Evolutionary conservation across 2,888 invertebrate species (phyloP).

Genomic region (Conus canariensis): DNA sequence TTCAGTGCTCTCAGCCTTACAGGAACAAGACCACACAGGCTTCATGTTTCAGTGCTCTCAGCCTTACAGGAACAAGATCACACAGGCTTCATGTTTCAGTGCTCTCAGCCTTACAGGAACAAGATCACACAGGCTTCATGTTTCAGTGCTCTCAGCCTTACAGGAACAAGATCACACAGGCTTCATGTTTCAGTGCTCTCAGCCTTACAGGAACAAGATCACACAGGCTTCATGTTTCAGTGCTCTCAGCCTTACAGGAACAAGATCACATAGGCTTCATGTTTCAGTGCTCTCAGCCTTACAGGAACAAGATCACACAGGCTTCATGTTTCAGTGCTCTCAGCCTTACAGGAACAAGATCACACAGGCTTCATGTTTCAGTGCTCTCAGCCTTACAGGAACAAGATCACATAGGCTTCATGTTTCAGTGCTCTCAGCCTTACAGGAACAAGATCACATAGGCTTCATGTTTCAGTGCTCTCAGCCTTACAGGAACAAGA

Average conservation of each 20-base stretch:
- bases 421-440: background rate
- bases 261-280: too few species aligned
- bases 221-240: too few species aligned
- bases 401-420: too few species aligned
- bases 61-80: background rate
- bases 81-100: too few species aligned
- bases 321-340: too few species aligned
- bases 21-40: too few species aligned
- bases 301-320: background rate
- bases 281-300: background rate
- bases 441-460: background rate
- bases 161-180: too few species aligned
- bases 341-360: background rate
- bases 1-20: background rate
- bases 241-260: background rate
- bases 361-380: too few species aligned
- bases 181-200: too few species aligned
- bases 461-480: too few species aligned
- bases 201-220: background rate
- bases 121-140: too few species aligned
- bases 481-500: background rate
- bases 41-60: background rate
- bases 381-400: background rate
- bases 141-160: background rate
- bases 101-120: background rate